Conservation (phyloP, 37 sponge, comb jelly and placozoan genomes). For the Chondrosia reniformis region DNA sequence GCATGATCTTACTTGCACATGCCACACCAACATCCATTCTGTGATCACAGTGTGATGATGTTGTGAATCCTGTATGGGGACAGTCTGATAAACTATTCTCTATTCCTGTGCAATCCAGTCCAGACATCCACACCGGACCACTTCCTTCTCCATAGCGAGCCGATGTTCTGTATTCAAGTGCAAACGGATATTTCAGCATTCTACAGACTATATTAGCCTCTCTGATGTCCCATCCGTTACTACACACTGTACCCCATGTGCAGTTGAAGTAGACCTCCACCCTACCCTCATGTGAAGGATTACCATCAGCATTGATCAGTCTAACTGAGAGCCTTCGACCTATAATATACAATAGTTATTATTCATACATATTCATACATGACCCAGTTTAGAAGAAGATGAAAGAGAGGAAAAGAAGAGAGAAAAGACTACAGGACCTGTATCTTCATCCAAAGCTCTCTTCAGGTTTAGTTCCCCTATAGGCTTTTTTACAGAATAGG, state of each 20-base stretch:
- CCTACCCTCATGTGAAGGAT: not conserved
- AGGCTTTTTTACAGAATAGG: no score
- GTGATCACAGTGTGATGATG: conserved; percentile 12
- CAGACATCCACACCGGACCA: conserved; percentile 1
- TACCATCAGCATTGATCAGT: not conserved
- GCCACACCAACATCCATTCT: conserved; percentile 8
- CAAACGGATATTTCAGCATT: conserved; percentile 10
- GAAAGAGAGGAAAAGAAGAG: no score
- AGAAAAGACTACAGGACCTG: no score
- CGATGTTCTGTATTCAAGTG: not conserved
- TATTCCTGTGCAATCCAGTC: conserved; percentile 9
- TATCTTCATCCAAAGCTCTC: no score
- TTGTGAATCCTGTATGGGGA: not conserved
- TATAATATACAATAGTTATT: no score
- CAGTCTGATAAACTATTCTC: conserved; percentile 6
- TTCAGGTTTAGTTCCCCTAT: no score
- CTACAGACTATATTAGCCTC: conserved; percentile 25
- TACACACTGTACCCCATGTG: conserved; percentile 35
- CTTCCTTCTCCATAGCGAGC: conserved; percentile 14
- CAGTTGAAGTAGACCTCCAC: conserved; percentile 20
- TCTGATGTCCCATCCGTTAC: conserved; percentile 20
- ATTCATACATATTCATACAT: no score
- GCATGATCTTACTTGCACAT: not conserved
- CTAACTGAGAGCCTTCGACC: no score
- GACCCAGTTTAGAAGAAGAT: no score